These are phyloP conservation scores for Luperina testacea DNA, from an alignment of 2,888 invertebrate genomes.

Conservation along the genomic window DNA sequence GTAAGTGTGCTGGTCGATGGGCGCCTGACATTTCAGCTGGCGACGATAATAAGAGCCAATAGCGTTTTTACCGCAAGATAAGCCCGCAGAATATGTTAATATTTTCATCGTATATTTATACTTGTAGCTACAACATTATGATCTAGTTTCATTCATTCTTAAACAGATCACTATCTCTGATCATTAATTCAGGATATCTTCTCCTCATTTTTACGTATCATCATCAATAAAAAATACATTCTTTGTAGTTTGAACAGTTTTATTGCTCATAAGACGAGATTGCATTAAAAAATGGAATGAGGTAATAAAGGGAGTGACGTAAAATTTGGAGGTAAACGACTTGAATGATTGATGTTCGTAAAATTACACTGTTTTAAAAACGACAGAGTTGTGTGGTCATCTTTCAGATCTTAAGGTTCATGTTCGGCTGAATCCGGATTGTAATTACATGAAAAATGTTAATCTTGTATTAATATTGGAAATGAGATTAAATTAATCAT, in stretches of 20 bases:
- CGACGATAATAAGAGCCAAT: slow-evolving; percentile 51
- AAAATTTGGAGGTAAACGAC: slow-evolving; percentile 85
- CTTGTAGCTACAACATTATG: slow-evolving; percentile 25
- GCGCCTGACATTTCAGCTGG: slow-evolving; percentile 59
- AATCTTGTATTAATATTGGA: slow-evolving; percentile 56
- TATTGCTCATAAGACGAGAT: slow-evolving; percentile 72
- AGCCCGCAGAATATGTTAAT: slow-evolving; percentile 51
- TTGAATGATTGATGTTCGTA: slow-evolving; percentile 86
- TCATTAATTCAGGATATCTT: slow-evolving; percentile 12
- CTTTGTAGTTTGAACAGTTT: slow-evolving; percentile 53
- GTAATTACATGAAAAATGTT: slow-evolving; percentile 64
- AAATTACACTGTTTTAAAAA: slow-evolving; percentile 83
- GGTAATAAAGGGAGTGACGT: slow-evolving; percentile 83
- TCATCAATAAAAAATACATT: slow-evolving; percentile 43
- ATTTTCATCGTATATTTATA: slow-evolving; percentile 40
- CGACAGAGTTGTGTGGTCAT: slow-evolving; percentile 73
- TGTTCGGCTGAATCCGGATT: slow-evolving; percentile 60
- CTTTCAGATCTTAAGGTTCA: slow-evolving; percentile 64
- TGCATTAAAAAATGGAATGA: slow-evolving; percentile 82
- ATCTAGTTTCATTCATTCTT: slow-evolving; percentile 47
- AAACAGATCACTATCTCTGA: slow-evolving; percentile 29
- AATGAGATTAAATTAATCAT: slow-evolving; percentile 42
- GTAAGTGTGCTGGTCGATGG: slow-evolving; percentile 40
- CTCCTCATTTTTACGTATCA: slow-evolving; percentile 33
- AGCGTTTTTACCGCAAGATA: slow-evolving; percentile 51